Percentiles rank a stretch among this genome's conserved stretches.
These are phyloP conservation scores for Rhea pennata DNA, from an alignment of 2,113 vertebrate species.

Conservation along the genomic window DNA sequence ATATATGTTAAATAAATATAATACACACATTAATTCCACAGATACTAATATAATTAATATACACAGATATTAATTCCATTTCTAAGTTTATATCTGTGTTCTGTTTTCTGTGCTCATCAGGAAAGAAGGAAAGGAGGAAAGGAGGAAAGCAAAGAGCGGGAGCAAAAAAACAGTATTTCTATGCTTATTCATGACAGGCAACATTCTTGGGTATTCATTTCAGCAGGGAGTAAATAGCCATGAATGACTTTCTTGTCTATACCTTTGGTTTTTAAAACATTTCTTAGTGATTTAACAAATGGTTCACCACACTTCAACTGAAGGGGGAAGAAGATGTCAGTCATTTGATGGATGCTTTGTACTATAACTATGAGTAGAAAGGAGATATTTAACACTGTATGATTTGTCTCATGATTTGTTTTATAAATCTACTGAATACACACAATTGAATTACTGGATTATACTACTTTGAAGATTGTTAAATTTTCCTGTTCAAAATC, in stretches of 20 bases:
- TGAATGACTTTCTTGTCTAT: constrained; percentile 47
- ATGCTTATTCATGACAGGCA: neutral
- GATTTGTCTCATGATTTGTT: neutral
- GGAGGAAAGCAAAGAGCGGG: no score
- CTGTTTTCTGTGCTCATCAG: neutral
- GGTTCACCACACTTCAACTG: constrained; percentile 16
- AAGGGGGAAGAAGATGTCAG: constrained; percentile 39
- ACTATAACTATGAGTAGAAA: neutral
- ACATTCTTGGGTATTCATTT: constrained; percentile 18
- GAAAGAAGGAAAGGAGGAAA: no score
- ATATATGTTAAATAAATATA: neutral
- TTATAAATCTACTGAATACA: neutral
- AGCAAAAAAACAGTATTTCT: neutral
- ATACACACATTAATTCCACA: neutral
- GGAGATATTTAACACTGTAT: neutral
- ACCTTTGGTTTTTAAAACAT: constrained; percentile 34
- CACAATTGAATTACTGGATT: neutral
- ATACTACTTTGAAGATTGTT: neutral
- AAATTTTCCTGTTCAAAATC: neutral
- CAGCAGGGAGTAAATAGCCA: constrained; percentile 24
- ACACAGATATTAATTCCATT: neutral
- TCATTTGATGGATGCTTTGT: constrained; percentile 32
- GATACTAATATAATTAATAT: no score
- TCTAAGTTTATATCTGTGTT: neutral
- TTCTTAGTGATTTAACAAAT: constrained; percentile 37